These are phyloP conservation scores for Microplitis manilae DNA, from an alignment of 2,888 invertebrate species.

Conservation along the genomic window DNA sequence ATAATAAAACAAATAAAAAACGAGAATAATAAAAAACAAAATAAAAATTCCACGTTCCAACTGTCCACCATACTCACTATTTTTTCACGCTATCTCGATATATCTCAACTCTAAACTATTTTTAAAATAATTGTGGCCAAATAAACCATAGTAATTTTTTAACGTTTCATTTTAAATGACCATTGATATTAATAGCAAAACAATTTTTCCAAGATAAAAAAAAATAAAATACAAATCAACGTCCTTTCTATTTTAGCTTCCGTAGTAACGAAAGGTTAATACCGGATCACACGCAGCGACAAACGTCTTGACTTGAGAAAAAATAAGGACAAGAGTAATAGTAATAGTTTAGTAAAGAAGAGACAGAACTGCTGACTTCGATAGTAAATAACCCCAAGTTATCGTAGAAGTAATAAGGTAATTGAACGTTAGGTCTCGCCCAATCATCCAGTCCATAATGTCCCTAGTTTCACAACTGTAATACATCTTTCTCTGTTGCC, in stretches of 20 bases:
- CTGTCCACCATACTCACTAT: not conserved
- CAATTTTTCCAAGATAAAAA: not conserved
- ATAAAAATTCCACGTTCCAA: conserved; percentile 4
- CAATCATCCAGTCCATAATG: conserved; percentile 7
- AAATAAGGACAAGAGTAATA: conserved; percentile 22
- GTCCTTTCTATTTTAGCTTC: not conserved
- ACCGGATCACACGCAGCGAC: conserved; percentile 12
- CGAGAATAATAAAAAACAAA: conserved; percentile 2
- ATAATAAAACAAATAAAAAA: not conserved
- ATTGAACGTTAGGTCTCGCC: conserved; percentile 51
- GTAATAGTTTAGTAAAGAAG: conserved; percentile 15
- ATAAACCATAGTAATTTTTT: not conserved
- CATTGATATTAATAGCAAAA: not conserved
- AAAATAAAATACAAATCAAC: not conserved
- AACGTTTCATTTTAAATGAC: not conserved
- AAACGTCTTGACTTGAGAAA: not conserved
- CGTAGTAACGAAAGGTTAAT: conserved; percentile 20
- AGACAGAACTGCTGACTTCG: conserved; percentile 20
- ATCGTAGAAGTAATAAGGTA: conserved; percentile 51
- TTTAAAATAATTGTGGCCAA: not conserved
- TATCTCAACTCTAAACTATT: not conserved
- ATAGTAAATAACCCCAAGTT: conserved; percentile 15
- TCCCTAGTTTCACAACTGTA: not conserved
- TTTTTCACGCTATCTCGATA: not conserved
- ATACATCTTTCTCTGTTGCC: not conserved